Evolutionary conservation across 2,888 invertebrate genomes (phyloP).

Genomic region (Zootermopsis nevadensis): DNA sequence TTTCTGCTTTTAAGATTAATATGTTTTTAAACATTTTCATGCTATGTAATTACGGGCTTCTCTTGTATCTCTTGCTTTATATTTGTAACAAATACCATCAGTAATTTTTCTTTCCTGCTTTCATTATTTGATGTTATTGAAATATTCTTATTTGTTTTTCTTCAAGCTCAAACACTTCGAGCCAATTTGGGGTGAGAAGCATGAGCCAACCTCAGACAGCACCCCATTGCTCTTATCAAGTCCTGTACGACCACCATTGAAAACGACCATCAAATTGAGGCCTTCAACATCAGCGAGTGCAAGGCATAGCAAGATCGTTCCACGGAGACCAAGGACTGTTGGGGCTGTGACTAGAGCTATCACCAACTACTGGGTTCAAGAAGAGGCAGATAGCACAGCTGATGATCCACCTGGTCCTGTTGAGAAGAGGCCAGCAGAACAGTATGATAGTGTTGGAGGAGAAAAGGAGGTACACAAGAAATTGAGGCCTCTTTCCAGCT

Average conservation of each 20-base stretch:
- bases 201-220: slow-evolving; percentile 50
- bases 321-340: slow-evolving; percentile 46
- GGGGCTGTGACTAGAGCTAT: slow-evolving; percentile 76
- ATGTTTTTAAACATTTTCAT: too few relatives aligned
- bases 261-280: slow-evolving; percentile 75
- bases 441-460: slow-evolving; percentile 4
- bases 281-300: slow-evolving; percentile 66
- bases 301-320: slow-evolving; percentile 58
- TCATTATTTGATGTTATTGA: neutral
- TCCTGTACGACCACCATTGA: slow-evolving; percentile 69
- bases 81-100: too few relatives aligned
- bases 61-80: too few relatives aligned
- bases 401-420: neutral
- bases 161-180: slow-evolving; percentile 88
- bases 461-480: slow-evolving; percentile 20
- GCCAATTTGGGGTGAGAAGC: slow-evolving; percentile 91
- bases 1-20: too few relatives aligned
- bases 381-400: slow-evolving; percentile 52
- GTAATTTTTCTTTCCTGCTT: neutral
- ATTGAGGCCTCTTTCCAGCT: neutral
- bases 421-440: slow-evolving; percentile 32
- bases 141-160: slow-evolving; percentile 20
- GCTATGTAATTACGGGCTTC: too few relatives aligned
- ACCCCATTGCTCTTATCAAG: slow-evolving; percentile 46
- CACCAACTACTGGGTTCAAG: slow-evolving; percentile 63